Evolutionary conservation across 2,888 invertebrate genomes (phyloP), one percentile per base, ranked within the genome.

Genomic region (Parthenolecanium corni): DNA sequence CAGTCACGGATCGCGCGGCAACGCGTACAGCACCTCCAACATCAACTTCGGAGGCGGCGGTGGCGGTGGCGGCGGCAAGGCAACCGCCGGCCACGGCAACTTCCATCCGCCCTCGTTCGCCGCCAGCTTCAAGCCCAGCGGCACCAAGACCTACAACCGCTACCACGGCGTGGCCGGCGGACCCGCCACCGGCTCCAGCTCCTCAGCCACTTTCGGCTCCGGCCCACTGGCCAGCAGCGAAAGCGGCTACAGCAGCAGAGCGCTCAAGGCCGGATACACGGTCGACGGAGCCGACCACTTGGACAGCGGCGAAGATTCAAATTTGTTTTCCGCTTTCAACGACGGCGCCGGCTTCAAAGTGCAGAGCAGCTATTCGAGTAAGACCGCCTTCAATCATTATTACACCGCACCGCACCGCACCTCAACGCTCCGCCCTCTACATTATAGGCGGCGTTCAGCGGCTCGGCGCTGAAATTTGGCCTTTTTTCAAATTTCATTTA

Each of bases 331-430:
- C 12, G 62, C 52, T 9, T 63, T 63, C 24, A 5, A 46, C 16
- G 63, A 63, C 24, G 63, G 63, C 23, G 54, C 53, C 23, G 63
- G 53, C 14, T 53, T 63, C 53, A 63, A 63, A 54, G 63, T 63
- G 16, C 63, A 63, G 46, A 63, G 63, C 53, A 63, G 63, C 46
- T 63, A 63, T 47, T 53, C 63, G 31, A 53, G 63, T 63, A 63
- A 58, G 25, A 31, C 31, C 31, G 4, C 4, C 11, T 5, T 14
- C 18, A 23, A 40, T 4, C 25, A n/a, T 40, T 40, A 12, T 56
- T 56, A 18, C 44, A 56, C n/a, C n/a, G n/a, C n/a, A n/a, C n/a
- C n/a, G n/a, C n/a, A n/a, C n/a, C n/a, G n/a, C n/a, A n/a, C n/a
- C n/a, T n/a, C n/a, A n/a, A n/a, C n/a, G n/a, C n/a, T n/a, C n/a